Evolutionary conservation across 2,113 vertebrate species (phyloP).

Genomic region (Talpa occidentalis): DNA sequence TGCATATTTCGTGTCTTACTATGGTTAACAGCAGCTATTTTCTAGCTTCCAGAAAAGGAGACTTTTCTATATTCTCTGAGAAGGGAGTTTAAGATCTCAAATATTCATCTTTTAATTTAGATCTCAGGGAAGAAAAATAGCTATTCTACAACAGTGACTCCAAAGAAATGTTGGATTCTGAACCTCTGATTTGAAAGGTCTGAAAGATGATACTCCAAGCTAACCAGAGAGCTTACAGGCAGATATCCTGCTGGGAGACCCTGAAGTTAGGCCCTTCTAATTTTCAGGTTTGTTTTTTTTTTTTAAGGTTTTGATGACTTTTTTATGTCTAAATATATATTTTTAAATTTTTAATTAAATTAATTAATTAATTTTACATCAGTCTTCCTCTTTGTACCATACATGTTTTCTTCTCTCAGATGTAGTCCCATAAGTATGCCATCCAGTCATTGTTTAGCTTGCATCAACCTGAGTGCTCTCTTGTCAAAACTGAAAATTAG

Average conservation of each 20-base stretch:
- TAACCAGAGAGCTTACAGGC: background rate
- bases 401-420: background rate
- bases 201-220: background rate
- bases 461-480: too few species aligned
- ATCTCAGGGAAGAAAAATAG: slow-evolving; percentile 4
- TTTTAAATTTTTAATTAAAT: too few species aligned
- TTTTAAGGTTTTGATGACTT: too few species aligned
- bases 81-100: slow-evolving; percentile 45
- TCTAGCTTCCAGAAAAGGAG: background rate
- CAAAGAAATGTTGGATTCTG: slow-evolving; percentile 31
- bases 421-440: too few species aligned
- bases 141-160: background rate
- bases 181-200: background rate
- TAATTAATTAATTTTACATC: too few species aligned
- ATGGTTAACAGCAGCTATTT: slow-evolving; percentile 38
- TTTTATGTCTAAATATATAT: too few species aligned
- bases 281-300: background rate
- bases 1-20: background rate
- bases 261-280: background rate
- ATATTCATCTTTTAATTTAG: slow-evolving; percentile 51
- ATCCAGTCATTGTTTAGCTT: too few species aligned
- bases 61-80: background rate
- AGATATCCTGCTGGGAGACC: background rate
- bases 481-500: too few species aligned
- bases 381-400: background rate